Base-by-base conservation (phyloP, 2,797 vertebrate genomes). In the Spondyliosoma cantharus region DNA sequence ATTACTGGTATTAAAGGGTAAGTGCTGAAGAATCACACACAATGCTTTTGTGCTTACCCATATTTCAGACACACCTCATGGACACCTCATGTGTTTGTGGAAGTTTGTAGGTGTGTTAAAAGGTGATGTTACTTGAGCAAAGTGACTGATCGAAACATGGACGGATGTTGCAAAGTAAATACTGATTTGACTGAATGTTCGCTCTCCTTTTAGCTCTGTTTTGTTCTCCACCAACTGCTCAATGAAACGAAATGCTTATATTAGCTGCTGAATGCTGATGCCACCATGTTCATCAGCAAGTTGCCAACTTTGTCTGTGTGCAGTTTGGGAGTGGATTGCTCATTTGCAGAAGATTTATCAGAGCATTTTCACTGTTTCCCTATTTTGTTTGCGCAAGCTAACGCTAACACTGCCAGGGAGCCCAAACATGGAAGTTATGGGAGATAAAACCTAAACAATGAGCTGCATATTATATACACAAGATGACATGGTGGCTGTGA, bases 1-100 rank as follows among this genome's bases (percentile, higher is more conserved):
- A 97, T 99, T 71, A 99, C 97, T 3, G 98, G 98, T 43, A 99
- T 99, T 82, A 97, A 98, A 80, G 98, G 98, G 98, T 98, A 71
- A 94, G 97, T 93, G 74, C 42, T 12, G 25, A 58, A 49, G 53
- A 6, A 29, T 16, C n/a, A 4, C 43, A n/a, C 27, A 13, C 52
- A 2, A 0, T 12, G 7, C 42, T 27, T 25, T 46, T 29, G 7
- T 45, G 2, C 14, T 14, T 16, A 25, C 7, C 17, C 8, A 4
- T 22, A 5, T 22, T 48, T 19, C 54, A 27, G 29, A 52, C 19
- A 25, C 25, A 66, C 27, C 27, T 43, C n/a, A 22, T 73, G 14
- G 42, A 17, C 9, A 24, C 56, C 43, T 45, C 13, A 16, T 15
- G 2, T 45, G 13, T 45, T 45, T 45, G 43, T 56, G 24, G 24